Evolutionary conservation across 2,888 invertebrate species (phyloP).

Genomic region (Cerceris ruficornis): DNA sequence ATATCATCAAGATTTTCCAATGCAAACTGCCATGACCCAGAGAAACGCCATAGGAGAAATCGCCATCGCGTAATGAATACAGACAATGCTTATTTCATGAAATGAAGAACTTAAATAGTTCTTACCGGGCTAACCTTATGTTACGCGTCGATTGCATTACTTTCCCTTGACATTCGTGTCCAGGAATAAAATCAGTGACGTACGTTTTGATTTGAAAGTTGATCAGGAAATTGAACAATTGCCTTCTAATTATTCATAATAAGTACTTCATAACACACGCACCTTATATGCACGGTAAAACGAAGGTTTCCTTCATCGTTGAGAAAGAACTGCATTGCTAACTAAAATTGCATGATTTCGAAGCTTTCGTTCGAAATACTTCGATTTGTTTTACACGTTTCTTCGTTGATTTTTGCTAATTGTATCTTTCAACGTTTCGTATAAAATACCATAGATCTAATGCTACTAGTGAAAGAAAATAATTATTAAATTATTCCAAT

Average conservation of each 20-base stretch:
- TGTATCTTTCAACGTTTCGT: too few relatives aligned
- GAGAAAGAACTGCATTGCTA: slow-evolving; percentile 2
- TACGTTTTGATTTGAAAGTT: slow-evolving; percentile 36
- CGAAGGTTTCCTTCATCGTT: slow-evolving; percentile 26
- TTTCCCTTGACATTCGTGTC: slow-evolving; percentile 65
- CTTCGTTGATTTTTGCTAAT: too few relatives aligned
- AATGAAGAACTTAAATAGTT: neutral
- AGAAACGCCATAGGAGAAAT: neutral
- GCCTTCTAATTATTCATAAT: slow-evolving; percentile 23
- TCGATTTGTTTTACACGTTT: too few relatives aligned
- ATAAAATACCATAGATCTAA: too few relatives aligned
- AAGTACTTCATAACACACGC: slow-evolving; percentile 1
- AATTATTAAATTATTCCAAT: too few relatives aligned
- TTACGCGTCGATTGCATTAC: slow-evolving; percentile 27
- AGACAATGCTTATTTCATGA: neutral
- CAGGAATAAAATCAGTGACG: slow-evolving; percentile 36
- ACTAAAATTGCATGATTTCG: slow-evolving; percentile 35
- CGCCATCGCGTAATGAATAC: neutral
- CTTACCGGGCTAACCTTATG: neutral
- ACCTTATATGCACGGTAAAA: slow-evolving; percentile 4
- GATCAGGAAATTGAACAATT: slow-evolving; percentile 37
- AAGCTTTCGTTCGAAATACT: slow-evolving; percentile 26
- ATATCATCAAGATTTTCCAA: too few relatives aligned
- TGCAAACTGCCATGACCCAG: too few relatives aligned
- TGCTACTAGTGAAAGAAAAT: too few relatives aligned